A percentile compares a stretch with the other conserved stretches of the same genome.
phyloP scores from a whole-genome alignment of 2,797 vertebrate genomes.

The Karalla daura region DNA sequence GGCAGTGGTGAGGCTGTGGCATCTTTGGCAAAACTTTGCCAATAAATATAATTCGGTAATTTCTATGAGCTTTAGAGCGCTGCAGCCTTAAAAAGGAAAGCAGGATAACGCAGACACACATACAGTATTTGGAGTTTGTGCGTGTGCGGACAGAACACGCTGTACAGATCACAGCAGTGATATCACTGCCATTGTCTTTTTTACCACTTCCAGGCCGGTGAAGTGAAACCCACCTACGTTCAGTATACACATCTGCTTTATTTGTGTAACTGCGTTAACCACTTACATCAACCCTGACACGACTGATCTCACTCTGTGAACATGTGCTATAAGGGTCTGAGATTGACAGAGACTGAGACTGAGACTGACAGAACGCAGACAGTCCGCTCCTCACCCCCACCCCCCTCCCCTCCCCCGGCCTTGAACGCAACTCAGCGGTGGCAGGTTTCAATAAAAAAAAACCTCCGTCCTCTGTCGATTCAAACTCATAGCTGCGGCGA shows the following conservation, averaged over 20 bases:
- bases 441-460: too few relatives aligned
- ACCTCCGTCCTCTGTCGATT: too few relatives aligned
- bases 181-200: conserved; percentile 14
- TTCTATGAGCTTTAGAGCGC: neutral
- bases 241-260: conserved; percentile 30
- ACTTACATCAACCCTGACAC: neutral
- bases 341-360: too few relatives aligned
- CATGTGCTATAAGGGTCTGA: too few relatives aligned
- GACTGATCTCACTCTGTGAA: neutral
- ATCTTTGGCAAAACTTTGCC: conserved; percentile 25
- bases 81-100: conserved; percentile 4
- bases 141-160: neutral
- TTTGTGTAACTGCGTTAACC: conserved; percentile 1
- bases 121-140: neutral
- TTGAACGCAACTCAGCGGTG: too few relatives aligned
- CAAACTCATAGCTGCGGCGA: too few relatives aligned
- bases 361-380: too few relatives aligned
- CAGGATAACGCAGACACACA: conserved; percentile 4
- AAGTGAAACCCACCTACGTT: conserved; percentile 43
- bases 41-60: conserved; percentile 14
- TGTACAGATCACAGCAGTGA: conserved; percentile 19
- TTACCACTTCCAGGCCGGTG: conserved; percentile 28
- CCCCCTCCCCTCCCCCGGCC: too few relatives aligned
- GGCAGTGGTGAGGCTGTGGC: conserved; percentile 18
- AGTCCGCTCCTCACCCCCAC: too few relatives aligned